phyloP scores from a whole-genome alignment of 2,888 invertebrate genomes.

The Apamea sordens region DNA sequence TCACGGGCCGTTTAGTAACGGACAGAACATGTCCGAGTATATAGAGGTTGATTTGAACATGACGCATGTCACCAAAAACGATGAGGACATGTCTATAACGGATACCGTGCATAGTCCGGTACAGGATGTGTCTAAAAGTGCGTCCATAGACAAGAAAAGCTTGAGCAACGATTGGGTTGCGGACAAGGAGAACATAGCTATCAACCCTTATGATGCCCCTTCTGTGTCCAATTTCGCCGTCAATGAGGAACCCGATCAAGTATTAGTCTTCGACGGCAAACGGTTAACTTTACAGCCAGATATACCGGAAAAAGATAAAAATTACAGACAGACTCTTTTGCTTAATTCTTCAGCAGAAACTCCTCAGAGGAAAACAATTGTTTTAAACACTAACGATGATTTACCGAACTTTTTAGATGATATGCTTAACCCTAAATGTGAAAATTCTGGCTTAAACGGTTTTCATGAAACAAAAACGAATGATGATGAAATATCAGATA shows the following conservation, averaged over 20 bases:
- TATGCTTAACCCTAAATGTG: conserved; percentile 52
- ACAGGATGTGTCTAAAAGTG: conserved; percentile 74
- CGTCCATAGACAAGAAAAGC: conserved; percentile 67
- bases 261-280: conserved; percentile 85
- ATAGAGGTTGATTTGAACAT: conserved; percentile 84
- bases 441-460: conserved; percentile 38
- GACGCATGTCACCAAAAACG: conserved; percentile 75
- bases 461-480: conserved; percentile 31
- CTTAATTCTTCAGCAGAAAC: conserved; percentile 54
- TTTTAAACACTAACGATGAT: conserved; percentile 80
- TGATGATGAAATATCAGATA: conserved; percentile 45
- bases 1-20: conserved; percentile 68
- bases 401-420: conserved; percentile 79
- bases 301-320: conserved; percentile 58
- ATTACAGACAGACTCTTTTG: conserved; percentile 66
- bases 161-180: conserved; percentile 74
- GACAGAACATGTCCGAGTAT: conserved; percentile 77
- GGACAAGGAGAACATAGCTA: conserved; percentile 85
- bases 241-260: conserved; percentile 78
- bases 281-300: conserved; percentile 78
- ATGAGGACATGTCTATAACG: conserved; percentile 86
- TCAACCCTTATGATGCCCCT: conserved; percentile 81
- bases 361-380: conserved; percentile 79
- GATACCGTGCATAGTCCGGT: conserved; percentile 81
- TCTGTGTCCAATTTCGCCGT: conserved; percentile 79